These are phyloP conservation scores for Zoanthus solanderi DNA, from an alignment of 92 coral and sea anemone species.

Conservation along the genomic window DNA sequence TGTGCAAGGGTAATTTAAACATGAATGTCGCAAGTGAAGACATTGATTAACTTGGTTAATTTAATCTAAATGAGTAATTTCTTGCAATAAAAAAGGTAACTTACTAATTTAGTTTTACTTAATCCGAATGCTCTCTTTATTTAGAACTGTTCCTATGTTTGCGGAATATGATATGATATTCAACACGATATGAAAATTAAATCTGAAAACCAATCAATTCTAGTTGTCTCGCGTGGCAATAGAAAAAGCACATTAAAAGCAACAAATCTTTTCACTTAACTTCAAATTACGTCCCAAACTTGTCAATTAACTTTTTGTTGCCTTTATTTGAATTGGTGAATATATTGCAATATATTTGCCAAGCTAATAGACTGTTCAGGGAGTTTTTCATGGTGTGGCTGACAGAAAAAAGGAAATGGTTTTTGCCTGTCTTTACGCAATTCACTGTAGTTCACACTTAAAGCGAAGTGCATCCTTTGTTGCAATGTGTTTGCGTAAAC, in stretches of 20 bases:
- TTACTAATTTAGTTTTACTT: neutral
- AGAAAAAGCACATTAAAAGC: neutral
- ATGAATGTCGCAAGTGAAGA: neutral
- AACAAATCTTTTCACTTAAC: neutral
- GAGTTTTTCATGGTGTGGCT: neutral
- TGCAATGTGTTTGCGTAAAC: constrained; percentile 7
- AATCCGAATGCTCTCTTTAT: neutral
- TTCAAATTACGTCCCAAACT: neutral
- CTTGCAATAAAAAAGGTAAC: neutral
- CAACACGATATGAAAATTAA: too few species aligned
- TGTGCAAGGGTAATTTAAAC: neutral
- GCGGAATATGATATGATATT: too few species aligned
- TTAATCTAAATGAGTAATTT: neutral
- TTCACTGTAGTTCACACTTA: neutral
- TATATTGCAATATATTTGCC: neutral
- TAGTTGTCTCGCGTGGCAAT: neutral
- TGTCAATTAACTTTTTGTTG: neutral
- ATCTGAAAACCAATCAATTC: too few species aligned
- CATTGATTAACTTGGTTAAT: neutral
- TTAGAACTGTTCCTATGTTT: too few species aligned
- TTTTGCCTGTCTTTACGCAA: neutral
- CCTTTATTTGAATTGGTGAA: neutral
- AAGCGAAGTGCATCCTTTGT: neutral
- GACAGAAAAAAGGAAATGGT: neutral
- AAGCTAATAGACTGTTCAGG: neutral